Evolutionary conservation across 1,140 invertebrate species (phyloP).

Genomic region (Trichogramma pretiosum): DNA sequence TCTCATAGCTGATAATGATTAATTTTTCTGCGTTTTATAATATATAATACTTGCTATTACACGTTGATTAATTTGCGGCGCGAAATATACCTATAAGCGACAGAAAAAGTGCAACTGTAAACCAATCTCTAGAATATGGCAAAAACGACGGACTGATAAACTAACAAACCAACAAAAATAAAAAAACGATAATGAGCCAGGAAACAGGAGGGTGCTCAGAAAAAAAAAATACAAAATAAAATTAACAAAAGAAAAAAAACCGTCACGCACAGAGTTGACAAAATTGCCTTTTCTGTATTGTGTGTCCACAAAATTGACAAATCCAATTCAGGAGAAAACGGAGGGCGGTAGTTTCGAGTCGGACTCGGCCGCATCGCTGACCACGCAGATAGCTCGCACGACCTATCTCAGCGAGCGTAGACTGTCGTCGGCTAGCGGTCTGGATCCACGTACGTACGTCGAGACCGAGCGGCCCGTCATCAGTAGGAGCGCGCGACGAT

Average conservation of each 20-base stretch:
- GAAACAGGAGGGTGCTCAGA: not conserved
- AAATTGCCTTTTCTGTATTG: too few species aligned
- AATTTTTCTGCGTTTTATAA: too few species aligned
- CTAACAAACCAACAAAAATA: not conserved
- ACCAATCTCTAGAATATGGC: too few species aligned
- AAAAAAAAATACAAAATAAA: not conserved
- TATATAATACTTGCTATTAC: too few species aligned
- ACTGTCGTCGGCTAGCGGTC: constrained; percentile 26
- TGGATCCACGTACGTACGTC: constrained; percentile 31
- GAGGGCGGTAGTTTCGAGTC: constrained; percentile 62
- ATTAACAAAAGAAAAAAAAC: too few species aligned
- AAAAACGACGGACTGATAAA: too few species aligned
- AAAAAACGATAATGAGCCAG: not conserved
- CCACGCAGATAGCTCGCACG: constrained; percentile 55
- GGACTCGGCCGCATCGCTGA: constrained; percentile 63
- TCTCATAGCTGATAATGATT: too few species aligned
- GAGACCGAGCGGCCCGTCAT: constrained; percentile 48
- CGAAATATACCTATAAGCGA: not conserved
- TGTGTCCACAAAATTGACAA: too few species aligned
- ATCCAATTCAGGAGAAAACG: constrained; percentile 59
- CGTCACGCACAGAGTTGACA: too few species aligned
- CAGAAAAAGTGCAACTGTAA: too few species aligned
- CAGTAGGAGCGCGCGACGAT: constrained; percentile 38
- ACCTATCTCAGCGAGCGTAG: constrained; percentile 45
- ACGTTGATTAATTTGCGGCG: too few species aligned